phyloP scores from a whole-genome alignment of 1,140 invertebrate species.

The Streblospio benedicti region DNA sequence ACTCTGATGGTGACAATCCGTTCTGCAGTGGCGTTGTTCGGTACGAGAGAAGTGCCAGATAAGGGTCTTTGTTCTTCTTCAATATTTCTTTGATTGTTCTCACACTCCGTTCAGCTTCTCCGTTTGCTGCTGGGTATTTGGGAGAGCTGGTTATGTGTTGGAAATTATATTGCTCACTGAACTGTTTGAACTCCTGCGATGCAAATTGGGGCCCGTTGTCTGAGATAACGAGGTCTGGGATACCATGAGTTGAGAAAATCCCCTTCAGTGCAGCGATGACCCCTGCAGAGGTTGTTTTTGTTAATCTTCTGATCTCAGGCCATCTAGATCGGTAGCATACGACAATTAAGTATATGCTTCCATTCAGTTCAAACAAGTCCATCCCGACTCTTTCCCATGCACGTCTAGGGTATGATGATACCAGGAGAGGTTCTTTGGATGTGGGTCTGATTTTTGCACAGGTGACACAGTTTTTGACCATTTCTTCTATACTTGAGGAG shows the following conservation, averaged over 20 bases:
- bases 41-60: constrained; percentile 20
- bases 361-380: not conserved
- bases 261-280: no score
- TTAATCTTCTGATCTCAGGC: not conserved
- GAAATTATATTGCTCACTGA: constrained; percentile 42
- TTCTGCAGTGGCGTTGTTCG: constrained; percentile 21
- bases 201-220: constrained; percentile 45
- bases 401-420: no score
- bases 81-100: constrained; percentile 24
- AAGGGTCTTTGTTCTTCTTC: constrained; percentile 20
- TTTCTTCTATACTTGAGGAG: not conserved
- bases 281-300: no score
- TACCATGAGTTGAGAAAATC: no score
- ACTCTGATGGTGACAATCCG: constrained; percentile 12
- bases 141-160: constrained; percentile 38
- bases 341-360: not conserved
- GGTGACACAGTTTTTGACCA: not conserved
- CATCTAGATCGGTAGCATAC: not conserved
- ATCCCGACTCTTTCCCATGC: not conserved
- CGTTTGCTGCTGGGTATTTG: constrained; percentile 22
- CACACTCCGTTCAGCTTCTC: constrained; percentile 23
- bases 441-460: not conserved
- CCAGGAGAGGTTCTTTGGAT: no score
- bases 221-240: constrained; percentile 10
- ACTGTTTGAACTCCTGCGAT: constrained; percentile 39